Evolutionary conservation across 2,797 vertebrate genomes (phyloP).

Genomic region (Linurgus olivaceus): DNA sequence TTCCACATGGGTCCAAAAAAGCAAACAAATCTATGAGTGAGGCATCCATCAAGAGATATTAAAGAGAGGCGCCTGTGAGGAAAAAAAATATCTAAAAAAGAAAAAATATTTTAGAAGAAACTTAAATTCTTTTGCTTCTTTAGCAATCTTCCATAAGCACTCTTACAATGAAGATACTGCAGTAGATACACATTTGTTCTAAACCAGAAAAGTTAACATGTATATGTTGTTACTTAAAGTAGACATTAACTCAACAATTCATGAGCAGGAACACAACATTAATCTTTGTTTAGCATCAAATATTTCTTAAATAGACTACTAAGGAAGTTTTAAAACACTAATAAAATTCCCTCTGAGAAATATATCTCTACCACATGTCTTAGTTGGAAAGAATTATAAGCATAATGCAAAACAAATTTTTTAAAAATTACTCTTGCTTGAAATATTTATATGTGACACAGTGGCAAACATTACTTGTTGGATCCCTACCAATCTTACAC

Average conservation of each 20-base stretch:
- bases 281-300: neutral
- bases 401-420: neutral
- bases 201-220: neutral
- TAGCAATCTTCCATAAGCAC: neutral
- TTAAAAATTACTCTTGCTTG: neutral
- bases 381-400: neutral
- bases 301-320: neutral
- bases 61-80: neutral
- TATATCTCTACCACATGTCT: neutral
- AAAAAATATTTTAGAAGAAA: neutral
- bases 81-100: neutral
- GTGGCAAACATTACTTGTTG: neutral
- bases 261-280: neutral
- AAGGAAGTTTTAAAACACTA: neutral
- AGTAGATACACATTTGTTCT: neutral
- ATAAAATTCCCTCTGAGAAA: neutral
- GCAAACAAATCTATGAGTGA: neutral
- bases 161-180: neutral
- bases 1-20: neutral
- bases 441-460: neutral
- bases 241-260: neutral
- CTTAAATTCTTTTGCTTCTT: neutral
- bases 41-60: neutral
- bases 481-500: neutral
- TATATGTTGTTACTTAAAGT: neutral